Evolutionary conservation across 2,113 vertebrate species (phyloP), one percentile per base, ranked within the genome.

Genomic region (Silurus meridionalis): DNA sequence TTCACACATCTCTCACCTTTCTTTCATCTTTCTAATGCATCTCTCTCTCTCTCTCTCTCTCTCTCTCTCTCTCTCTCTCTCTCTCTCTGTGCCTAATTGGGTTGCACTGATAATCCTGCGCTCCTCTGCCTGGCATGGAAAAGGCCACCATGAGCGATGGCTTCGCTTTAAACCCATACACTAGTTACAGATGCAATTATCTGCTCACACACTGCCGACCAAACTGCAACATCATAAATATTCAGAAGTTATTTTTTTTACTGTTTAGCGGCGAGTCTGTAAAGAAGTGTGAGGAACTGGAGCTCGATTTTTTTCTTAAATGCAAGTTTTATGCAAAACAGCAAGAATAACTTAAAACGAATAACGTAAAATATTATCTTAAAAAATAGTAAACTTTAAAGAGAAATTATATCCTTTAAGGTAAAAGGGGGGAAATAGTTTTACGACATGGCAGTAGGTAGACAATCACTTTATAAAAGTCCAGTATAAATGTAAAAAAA

Each of bases 121-220:
- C 82, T 91, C 90, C 88, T 88, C 37, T 61, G 58, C 90, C 74
- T 72, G 81, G 17, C 83, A 84, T 85, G 63, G 89, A n/a, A 89
- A 91, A 88, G 88, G 72, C 88, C 90, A 92, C 79, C 69, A 67
- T 85, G 79, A 71, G 90, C 91, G 87, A 85, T 58, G 58, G 85
- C 53, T 89, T 87, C 64, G 88, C 85, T 88, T 37, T 87, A 90
- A 90, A 91, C 63, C 83, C 23, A 63, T 75, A 63, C 69, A 81
- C 19, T 14, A 50, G 78, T 81, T 84, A 86, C 85, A 81, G 71
- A 67, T 81, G 53, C 55, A 79, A 86, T 86, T 86, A 86, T 53
- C 66, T 23, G 60, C 71, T 82, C 79, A 91, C 90, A 91, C 87
- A n/a, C 87, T 87, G 81, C 90, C 89, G 89, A 90, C 90, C 67